phyloP scores from a whole-genome alignment of 1,140 invertebrate genomes.

The Notospermus geniculatus region DNA sequence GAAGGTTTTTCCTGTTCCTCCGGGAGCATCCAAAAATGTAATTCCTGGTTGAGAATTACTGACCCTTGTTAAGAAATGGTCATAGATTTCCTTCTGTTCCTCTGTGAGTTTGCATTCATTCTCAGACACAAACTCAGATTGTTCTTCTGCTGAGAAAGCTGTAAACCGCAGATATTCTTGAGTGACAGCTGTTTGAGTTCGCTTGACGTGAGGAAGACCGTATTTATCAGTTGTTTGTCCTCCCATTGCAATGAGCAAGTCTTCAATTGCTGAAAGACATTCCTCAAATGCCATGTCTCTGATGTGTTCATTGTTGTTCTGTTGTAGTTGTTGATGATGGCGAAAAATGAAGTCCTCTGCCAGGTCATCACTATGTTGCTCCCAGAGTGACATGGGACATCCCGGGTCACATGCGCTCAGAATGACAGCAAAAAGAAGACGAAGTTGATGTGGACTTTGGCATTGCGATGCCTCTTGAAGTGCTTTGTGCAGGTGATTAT shows the following conservation, averaged over 20 bases:
- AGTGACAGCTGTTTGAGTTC: not conserved
- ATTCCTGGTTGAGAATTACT: not conserved
- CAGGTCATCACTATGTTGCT: not conserved
- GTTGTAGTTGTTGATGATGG: constrained; percentile 28
- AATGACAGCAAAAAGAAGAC: not conserved
- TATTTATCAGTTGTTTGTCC: not conserved
- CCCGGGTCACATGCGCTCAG: not conserved
- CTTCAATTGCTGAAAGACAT: no score
- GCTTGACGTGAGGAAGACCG: not conserved
- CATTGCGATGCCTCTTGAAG: not conserved
- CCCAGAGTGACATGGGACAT: not conserved
- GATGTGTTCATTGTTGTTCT: not conserved
- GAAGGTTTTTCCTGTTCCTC: constrained; percentile 35
- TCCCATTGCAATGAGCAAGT: no score
- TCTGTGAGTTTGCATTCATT: constrained; percentile 2
- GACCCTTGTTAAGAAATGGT: not conserved
- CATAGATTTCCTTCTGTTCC: not conserved
- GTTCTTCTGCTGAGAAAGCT: not conserved
- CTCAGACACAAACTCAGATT: not conserved
- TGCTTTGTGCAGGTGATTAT: not conserved
- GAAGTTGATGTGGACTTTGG: not conserved
- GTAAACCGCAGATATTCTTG: not conserved
- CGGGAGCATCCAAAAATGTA: constrained; percentile 56
- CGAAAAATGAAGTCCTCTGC: not conserved
- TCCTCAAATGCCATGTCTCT: no score